Evolutionary conservation across 2,113 vertebrate species (phyloP).

Genomic region (Abramis brama): DNA sequence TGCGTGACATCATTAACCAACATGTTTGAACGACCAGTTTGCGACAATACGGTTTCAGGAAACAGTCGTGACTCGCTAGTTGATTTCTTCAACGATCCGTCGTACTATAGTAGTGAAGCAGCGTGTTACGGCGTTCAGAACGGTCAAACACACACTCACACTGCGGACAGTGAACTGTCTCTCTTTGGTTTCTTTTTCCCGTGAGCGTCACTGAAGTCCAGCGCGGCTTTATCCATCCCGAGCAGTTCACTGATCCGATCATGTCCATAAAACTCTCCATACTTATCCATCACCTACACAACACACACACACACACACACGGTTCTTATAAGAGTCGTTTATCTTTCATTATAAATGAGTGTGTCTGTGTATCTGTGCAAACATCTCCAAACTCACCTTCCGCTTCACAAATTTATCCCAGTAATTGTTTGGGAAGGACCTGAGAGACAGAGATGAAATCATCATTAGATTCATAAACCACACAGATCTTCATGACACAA

Average conservation of each 20-base stretch:
- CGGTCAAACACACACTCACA: constrained; percentile 77
- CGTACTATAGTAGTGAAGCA: no score
- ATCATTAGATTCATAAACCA: background rate
- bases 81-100: fast-evolving
- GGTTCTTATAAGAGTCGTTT: background rate
- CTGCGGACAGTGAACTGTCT: constrained; percentile 89
- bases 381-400: constrained; percentile 70
- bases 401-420: constrained; percentile 98
- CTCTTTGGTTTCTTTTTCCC: constrained; percentile 94
- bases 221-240: constrained; percentile 94
- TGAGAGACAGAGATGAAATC: constrained; percentile 67
- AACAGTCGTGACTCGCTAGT: no score
- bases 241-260: constrained; percentile 95
- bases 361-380: background rate
- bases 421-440: constrained; percentile 97
- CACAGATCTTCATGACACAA: background rate
- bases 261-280: constrained; percentile 94
- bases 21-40: no score
- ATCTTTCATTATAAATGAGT: no score
- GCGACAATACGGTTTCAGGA: no score
- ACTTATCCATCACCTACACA: constrained; percentile 95
- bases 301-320: constrained; percentile 21
- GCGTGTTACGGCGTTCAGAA: no score
- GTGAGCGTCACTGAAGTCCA: constrained; percentile 93
- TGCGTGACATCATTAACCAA: background rate